Conservation (phyloP, 2,797 vertebrate species). For the Adelosebastes latens region DNA sequence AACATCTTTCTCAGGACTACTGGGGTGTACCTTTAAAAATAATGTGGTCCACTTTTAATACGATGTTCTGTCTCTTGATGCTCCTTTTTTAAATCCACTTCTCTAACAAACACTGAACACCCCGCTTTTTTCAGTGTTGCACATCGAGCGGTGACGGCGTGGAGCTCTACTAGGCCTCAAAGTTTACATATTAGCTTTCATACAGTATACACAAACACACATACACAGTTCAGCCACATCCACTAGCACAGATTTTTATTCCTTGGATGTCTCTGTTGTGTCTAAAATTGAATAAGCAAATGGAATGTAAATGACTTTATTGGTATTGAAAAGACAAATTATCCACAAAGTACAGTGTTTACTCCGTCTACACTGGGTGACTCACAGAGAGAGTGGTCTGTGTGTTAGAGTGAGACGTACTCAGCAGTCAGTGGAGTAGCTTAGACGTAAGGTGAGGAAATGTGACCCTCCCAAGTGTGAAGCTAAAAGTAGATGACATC, state of each 20-base stretch:
- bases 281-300: neutral
- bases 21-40: neutral
- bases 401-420: neutral
- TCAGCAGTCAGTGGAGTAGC: neutral
- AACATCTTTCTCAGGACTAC: neutral
- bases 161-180: neutral
- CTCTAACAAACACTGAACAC: neutral
- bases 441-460: conserved; percentile 37
- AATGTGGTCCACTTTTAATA: neutral
- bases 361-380: neutral
- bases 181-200: neutral
- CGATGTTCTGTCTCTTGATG: neutral
- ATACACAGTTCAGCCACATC: neutral
- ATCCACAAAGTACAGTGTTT: neutral
- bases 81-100: neutral
- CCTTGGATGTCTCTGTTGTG: neutral
- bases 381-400: neutral
- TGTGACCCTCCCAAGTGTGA: conserved; percentile 38
- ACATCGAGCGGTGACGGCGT: neutral
- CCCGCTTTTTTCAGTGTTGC: neutral
- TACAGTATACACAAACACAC: neutral
- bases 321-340: neutral
- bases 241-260: neutral
- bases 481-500: conserved; percentile 60
- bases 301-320: neutral